Evolutionary conservation across 2,888 invertebrate species (phyloP).

Genomic region (Tenthredo mesomela): DNA sequence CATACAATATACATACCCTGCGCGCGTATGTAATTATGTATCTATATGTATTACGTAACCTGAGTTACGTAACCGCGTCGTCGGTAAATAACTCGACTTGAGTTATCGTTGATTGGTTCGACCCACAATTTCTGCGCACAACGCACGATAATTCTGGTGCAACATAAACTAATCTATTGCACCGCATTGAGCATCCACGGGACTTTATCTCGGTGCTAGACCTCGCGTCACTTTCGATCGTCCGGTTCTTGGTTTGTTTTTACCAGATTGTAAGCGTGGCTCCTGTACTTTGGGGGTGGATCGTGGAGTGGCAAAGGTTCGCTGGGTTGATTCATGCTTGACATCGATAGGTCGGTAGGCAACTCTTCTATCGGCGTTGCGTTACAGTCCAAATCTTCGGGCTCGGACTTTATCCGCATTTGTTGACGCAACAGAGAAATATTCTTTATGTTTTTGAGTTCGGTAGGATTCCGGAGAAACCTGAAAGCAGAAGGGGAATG

Average conservation of each 20-base stretch:
- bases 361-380: conserved; percentile 69
- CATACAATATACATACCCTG: background rate
- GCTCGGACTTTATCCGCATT: conserved; percentile 79
- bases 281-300: conserved; percentile 75
- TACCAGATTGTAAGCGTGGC: conserved; percentile 76
- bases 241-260: conserved; percentile 75
- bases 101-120: conserved; percentile 39
- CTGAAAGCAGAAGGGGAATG: conserved; percentile 78
- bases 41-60: background rate
- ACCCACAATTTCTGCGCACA: conserved; percentile 20
- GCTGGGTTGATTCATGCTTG: conserved; percentile 72
- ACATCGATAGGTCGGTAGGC: conserved; percentile 77
- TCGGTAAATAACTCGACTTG: conserved; percentile 52
- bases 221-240: conserved; percentile 75
- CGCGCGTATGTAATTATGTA: background rate
- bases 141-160: conserved; percentile 12
- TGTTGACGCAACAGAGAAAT: conserved; percentile 92
- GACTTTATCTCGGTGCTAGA: conserved; percentile 63
- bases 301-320: conserved; percentile 68
- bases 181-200: conserved; percentile 57
- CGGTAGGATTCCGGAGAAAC: conserved; percentile 95
- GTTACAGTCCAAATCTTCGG: conserved; percentile 69
- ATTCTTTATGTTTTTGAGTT: conserved; percentile 96
- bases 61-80: conserved; percentile 48
- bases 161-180: conserved; percentile 54